Base-by-base conservation (phyloP, 2,888 invertebrate species). In the Branchipolynoe longqiensis region DNA sequence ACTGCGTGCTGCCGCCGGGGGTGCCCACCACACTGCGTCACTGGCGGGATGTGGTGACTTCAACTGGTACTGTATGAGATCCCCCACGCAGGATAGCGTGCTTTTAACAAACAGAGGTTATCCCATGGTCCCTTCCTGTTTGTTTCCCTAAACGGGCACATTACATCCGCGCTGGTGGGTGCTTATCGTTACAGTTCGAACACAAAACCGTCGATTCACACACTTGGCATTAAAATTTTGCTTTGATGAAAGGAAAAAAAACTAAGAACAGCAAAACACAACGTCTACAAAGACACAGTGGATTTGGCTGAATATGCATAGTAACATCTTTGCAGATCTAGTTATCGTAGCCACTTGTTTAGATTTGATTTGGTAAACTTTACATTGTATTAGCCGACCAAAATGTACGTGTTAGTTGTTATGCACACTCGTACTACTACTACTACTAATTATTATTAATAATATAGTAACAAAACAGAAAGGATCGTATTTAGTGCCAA, bases 81-180 rank as follows among this genome's bases (percentile, higher is more conserved):
- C 69, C 69, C 69, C 18, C 25, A 69, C 69, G 69, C 38, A 69
- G 69, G 69, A 69, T 69, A 69, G 69, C 69, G 69, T 69, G 69
- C 69, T 69, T 69, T 38, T 69, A 69, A 69, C 69, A 69, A 69
- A 69, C 69, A 69, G 69, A 36, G 69, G 69, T 69, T 69, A 36
- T 36, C 69, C 69, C 69, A 69, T 69, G 69, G 69, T 69, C 69
- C 69, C 69, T 69, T 69, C 33, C 69, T 69, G 69, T 69, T 69
- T 69, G 69, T 69, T 69, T 69, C n/a, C n/a, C n/a, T n/a, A 69
- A n/a, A 69, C 33, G 38, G 69, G 69, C 69, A 69, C 69, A 36
- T 33, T 69, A 69, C 18, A 69, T 69, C 69, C 69, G 69, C 69
- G 62, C 62, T 33, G 36, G 69, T 69, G 69, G 33, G 33, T 69